These are phyloP conservation scores for zebrafish (Danio rerio) DNA, from an alignment of 2,113 vertebrate species.

Conservation along the genomic window DNA sequence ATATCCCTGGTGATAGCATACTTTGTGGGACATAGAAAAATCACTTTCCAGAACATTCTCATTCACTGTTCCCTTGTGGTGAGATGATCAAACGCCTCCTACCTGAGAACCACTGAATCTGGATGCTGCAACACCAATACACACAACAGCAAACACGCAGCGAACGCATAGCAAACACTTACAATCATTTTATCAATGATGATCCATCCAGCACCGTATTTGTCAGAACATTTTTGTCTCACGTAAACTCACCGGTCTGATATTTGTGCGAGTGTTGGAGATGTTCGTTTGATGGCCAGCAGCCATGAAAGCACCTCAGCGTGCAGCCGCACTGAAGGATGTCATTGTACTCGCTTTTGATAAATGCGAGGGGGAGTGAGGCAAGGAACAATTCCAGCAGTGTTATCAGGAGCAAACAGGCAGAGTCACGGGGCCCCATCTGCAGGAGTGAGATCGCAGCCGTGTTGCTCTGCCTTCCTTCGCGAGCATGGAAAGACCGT, in stretches of 20 bases:
- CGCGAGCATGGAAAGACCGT: slow-evolving; percentile 10
- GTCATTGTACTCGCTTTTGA: slow-evolving; percentile 66
- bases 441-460: slow-evolving; percentile 54
- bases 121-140: too few species aligned
- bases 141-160: neutral
- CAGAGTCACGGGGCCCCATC: slow-evolving; percentile 58
- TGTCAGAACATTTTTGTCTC: neutral
- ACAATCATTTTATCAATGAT: neutral
- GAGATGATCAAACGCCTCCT: neutral
- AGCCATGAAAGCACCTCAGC: slow-evolving; percentile 58
- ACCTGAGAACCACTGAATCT: neutral
- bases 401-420: slow-evolving; percentile 74
- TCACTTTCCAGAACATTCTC: neutral
- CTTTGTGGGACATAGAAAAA: neutral
- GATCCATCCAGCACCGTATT: neutral
- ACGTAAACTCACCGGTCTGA: slow-evolving; percentile 15
- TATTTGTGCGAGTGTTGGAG: slow-evolving; percentile 35
- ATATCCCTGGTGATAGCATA: neutral
- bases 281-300: slow-evolving; percentile 55
- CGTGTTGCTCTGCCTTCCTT: slow-evolving; percentile 18
- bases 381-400: slow-evolving; percentile 67
- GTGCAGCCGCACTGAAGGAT: slow-evolving; percentile 50
- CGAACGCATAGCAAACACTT: neutral
- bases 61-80: neutral
- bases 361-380: slow-evolving; percentile 62